Evolutionary conservation across 2,113 vertebrate species (phyloP).

Genomic region (human (Homo sapiens)): GRCh38 chr1:189217001-189217500

Average conservation of each 20-base stretch:
- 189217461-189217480: not conserved
- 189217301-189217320: not conserved
- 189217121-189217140: slow-evolving; percentile 63
- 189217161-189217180: slow-evolving; percentile 81
- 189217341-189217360: slow-evolving; percentile 31
- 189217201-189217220: slow-evolving; percentile 78
- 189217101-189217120: slow-evolving; percentile 69
- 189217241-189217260: slow-evolving; percentile 76
- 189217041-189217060: slow-evolving; percentile 60
- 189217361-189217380: not conserved
- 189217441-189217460: not conserved
- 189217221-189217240: slow-evolving; percentile 70
- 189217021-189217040: slow-evolving; percentile 46
- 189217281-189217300: slow-evolving; percentile 63
- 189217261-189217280: slow-evolving; percentile 65
- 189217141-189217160: slow-evolving; percentile 78
- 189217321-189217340: slow-evolving; percentile 40
- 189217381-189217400: not conserved
- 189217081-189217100: slow-evolving; percentile 71
- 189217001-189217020: not conserved
- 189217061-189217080: slow-evolving; percentile 50
- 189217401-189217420: not conserved
- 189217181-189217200: slow-evolving; percentile 83
- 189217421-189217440: not conserved
- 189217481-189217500: not conserved